Evolutionary conservation across 2,113 vertebrate genomes (phyloP).

Genomic region (Sprattus sprattus): DNA sequence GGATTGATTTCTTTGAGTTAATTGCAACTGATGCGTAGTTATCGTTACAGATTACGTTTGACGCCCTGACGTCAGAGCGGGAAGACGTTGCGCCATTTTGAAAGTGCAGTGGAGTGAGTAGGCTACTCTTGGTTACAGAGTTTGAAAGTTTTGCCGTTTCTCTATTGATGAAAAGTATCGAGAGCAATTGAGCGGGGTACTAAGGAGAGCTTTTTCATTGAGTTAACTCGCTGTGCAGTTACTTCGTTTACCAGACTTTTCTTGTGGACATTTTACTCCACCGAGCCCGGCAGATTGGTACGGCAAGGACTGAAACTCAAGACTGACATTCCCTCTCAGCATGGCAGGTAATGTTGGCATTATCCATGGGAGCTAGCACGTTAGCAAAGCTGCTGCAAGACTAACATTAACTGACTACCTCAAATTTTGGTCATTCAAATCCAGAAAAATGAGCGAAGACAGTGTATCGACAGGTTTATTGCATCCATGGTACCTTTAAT

Average conservation of each 20-base stretch:
- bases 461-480: neutral
- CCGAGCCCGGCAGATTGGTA: slow-evolving; percentile 53
- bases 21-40: neutral
- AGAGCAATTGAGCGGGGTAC: neutral
- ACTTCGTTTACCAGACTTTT: neutral
- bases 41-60: neutral
- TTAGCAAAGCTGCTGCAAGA: neutral
- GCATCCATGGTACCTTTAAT: neutral
- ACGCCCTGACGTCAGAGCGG: slow-evolving; percentile 39
- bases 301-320: slow-evolving; percentile 55
- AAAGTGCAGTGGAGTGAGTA: slow-evolving; percentile 65
- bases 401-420: neutral
- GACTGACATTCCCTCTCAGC: slow-evolving; percentile 47
- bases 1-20: neutral
- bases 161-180: neutral
- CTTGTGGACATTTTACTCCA: slow-evolving; percentile 1
- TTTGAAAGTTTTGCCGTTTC: neutral
- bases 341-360: slow-evolving; percentile 68
- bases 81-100: slow-evolving; percentile 71
- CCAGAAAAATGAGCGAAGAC: neutral
- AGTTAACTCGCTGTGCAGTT: neutral
- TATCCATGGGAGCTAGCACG: neutral
- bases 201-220: neutral
- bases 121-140: slow-evolving; percentile 41
- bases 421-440: neutral